Evolutionary conservation across 2,113 vertebrate species (phyloP).

Genomic region (Eurypyga helias): DNA sequence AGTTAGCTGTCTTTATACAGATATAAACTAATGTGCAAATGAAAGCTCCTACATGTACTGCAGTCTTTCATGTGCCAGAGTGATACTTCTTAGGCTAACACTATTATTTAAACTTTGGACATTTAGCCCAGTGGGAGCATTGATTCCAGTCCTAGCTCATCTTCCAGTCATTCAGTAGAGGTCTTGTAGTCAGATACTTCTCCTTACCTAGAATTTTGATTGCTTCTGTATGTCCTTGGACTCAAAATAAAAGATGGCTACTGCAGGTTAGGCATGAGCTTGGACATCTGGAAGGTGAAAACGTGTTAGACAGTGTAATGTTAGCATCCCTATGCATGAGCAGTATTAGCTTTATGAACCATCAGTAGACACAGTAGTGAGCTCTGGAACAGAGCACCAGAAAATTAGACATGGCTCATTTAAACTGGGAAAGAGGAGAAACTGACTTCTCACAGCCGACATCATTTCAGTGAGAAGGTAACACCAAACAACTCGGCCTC

Average conservation of each 20-base stretch:
- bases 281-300: not conserved
- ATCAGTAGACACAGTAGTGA: fast-evolving
- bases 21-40: not conserved
- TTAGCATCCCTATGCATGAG: not conserved
- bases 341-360: not conserved
- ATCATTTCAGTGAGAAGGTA: not conserved
- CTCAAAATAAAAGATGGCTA: not conserved
- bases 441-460: not conserved
- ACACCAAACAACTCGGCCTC: not conserved
- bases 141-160: not conserved
- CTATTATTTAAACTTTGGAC: not conserved
- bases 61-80: not conserved
- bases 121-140: not conserved
- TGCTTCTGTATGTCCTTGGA: not conserved
- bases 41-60: not conserved
- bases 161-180: not conserved
- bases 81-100: not conserved
- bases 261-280: not conserved
- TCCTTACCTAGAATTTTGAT: not conserved
- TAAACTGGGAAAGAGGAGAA: not conserved
- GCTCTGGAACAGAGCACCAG: not conserved
- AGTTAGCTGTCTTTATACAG: not conserved
- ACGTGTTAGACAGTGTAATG: not conserved
- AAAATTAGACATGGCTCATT: not conserved
- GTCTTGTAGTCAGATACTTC: not conserved